These are phyloP conservation scores for Elephas maximus DNA, from an alignment of 2,113 vertebrate species.

Conservation along the genomic window DNA sequence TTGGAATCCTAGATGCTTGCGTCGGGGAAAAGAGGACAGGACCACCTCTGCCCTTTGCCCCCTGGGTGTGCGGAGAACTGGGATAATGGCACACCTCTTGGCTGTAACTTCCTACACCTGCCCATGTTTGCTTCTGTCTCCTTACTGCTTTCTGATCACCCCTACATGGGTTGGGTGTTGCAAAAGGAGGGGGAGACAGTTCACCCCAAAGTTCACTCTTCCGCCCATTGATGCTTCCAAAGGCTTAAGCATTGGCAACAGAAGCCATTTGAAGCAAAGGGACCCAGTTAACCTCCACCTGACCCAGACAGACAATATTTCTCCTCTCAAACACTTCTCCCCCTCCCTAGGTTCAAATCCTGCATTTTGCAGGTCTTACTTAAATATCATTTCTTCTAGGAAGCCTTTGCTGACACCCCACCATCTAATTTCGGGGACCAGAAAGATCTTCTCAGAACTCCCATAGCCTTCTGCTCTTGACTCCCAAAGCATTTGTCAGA, in stretches of 20 bases:
- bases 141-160: neutral
- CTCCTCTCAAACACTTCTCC: neutral
- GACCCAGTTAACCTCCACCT: neutral
- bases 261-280: too few relatives aligned
- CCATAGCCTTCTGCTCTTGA: too few relatives aligned
- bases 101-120: neutral
- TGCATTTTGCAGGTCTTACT: neutral
- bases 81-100: neutral
- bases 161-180: accelerated
- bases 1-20: neutral
- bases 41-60: neutral
- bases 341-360: neutral
- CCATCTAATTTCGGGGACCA: neutral
- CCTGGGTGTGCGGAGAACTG: neutral
- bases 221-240: accelerated
- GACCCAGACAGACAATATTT: neutral
- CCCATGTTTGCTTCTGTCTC: neutral
- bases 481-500: too few relatives aligned
- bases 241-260: neutral
- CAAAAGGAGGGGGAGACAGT: neutral
- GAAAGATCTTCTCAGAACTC: neutral
- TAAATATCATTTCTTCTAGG: too few relatives aligned
- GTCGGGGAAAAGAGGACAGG: accelerated
- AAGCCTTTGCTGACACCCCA: neutral
- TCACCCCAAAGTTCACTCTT: neutral